These are phyloP conservation scores for Azorinus chamasolen DNA, from an alignment of 2,888 invertebrate genomes.

Conservation along the genomic window DNA sequence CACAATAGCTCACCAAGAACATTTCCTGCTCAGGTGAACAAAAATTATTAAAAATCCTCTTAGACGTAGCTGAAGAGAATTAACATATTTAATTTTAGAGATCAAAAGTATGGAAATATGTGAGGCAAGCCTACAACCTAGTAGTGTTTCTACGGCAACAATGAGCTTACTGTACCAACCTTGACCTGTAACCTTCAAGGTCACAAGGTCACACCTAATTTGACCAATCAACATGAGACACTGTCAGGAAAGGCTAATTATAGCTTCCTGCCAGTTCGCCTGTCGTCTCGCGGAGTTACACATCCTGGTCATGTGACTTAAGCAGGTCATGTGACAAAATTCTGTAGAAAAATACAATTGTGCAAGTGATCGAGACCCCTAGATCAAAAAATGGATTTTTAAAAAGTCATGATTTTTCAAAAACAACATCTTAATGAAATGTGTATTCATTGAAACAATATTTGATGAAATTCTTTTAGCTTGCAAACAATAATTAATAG, in stretches of 20 bases:
- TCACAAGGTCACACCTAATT: conserved; percentile 49
- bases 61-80: no score
- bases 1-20: no score
- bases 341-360: conserved; percentile 61
- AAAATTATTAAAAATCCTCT: no score
- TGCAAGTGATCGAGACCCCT: conserved; percentile 56
- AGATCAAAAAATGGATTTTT: conserved; percentile 23
- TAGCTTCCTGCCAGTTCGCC: conserved; percentile 44
- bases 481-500: background rate
- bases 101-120: no score
- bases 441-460: background rate
- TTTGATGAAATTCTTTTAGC: background rate
- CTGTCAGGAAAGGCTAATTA: conserved; percentile 56
- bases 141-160: conserved; percentile 5
- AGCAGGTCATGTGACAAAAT: conserved; percentile 32
- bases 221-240: conserved; percentile 33
- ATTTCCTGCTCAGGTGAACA: no score
- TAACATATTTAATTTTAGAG: no score
- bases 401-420: background rate
- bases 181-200: conserved; percentile 42
- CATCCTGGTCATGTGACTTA: conserved; percentile 48
- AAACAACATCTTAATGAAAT: background rate
- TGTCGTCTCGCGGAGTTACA: conserved; percentile 20
- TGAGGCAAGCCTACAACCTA: conserved; percentile 5
- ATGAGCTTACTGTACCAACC: conserved; percentile 37